Evolutionary conservation across 2,888 invertebrate genomes (phyloP).

Genomic region (Helleia helle): DNA sequence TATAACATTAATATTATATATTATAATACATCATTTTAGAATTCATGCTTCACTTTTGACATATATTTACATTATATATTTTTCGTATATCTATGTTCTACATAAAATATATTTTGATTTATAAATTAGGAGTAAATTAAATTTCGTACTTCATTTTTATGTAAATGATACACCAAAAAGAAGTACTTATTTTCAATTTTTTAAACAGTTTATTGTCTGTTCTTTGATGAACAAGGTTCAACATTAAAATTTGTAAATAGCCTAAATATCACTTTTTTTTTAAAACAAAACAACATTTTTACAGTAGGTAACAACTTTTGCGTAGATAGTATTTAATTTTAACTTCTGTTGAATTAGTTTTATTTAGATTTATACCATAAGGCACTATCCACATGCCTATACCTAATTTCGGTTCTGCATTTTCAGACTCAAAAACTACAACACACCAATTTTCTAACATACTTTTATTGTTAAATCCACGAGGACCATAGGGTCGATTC

Average conservation of each 20-base stretch:
- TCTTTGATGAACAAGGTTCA: constrained; percentile 35
- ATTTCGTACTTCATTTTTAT: constrained; percentile 19
- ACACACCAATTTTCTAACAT: no score
- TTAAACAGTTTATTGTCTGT: constrained; percentile 42
- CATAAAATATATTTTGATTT: constrained; percentile 14
- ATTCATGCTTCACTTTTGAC: constrained; percentile 49
- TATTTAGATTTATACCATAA: no score
- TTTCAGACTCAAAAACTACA: no score
- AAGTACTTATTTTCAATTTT: constrained; percentile 18
- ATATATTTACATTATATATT: constrained; percentile 12
- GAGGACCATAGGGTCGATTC: no score
- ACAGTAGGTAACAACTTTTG: constrained; percentile 8
- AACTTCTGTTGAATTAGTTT: no score
- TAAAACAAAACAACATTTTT: constrained; percentile 8
- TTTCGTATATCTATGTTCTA: neutral
- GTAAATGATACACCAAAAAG: constrained; percentile 19
- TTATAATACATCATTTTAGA: constrained; percentile 65
- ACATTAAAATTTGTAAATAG: constrained; percentile 21
- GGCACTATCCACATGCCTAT: no score
- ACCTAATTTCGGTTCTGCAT: no score
- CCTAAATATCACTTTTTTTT: constrained; percentile 12
- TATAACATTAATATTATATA: no score
- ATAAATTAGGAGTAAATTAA: constrained; percentile 23
- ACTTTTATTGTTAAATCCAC: no score
- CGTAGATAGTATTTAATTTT: no score